Base-by-base conservation (phyloP, 2,113 vertebrate species). In the Bagarius yarrelli region DNA sequence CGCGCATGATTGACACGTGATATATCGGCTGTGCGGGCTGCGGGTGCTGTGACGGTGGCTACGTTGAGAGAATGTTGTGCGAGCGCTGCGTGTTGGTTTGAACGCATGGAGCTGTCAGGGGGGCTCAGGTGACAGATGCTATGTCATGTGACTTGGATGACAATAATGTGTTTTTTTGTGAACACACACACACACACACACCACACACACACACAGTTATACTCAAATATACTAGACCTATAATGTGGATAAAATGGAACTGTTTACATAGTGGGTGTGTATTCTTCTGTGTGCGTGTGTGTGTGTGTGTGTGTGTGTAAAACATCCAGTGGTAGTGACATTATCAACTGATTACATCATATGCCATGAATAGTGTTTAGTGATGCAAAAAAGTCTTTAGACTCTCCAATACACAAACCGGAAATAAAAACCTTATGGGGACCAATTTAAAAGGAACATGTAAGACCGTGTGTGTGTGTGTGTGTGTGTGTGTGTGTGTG, bases 301-400 rank as follows among this genome's bases (percentile, higher is more conserved):
- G 66, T 55, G 23, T 77, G 56, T 78, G 59, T 74, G 72, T 72
- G 78, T 73, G 40, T 80, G 50, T 61, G 74, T 61, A 55, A 64
- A 47, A 53, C 1, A 19, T 4, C 59, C 12, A 44, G 69, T 67
- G 21, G 4, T 13, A 25, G 14, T 27, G 69, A 53, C 18, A 21
- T 72, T 19, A 19, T 2, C 3, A 53, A 32, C 25, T 72, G 13
- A 30, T 71, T 72, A 53, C 16, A 72, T 18, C 23, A 18, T 72
- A 15, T 27, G 66, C 4, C 8, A 52, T 27, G 27, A 16, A 27
- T 47, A 70, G 25, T 50, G 44, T 50, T 25, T 1, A 16, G 8
- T 52, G 16, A 52, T 71, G 9, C 69, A 52, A 71, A 52, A 70
- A 8, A 34, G 59, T 21, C 21, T 0, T 8, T 32, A 34, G 5